These are phyloP conservation scores for Cetoscarus ocellatus DNA, from an alignment of 2,797 vertebrate species.

Conservation along the genomic window DNA sequence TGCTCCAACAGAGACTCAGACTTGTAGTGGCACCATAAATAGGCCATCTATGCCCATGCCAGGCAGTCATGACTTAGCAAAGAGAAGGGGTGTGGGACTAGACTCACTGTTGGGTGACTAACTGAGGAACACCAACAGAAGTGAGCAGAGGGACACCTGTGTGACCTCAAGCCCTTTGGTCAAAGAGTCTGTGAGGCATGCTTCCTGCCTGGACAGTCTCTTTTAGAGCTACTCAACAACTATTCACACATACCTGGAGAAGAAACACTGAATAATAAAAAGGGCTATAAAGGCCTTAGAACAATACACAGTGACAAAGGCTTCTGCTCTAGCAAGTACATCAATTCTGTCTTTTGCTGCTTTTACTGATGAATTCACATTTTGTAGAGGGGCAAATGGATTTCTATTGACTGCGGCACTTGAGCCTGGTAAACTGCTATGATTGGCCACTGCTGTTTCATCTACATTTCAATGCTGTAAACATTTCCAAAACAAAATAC, in stretches of 20 bases:
- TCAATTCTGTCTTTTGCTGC: too few species aligned
- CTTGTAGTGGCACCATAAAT: constrained; percentile 67
- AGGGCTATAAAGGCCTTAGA: background rate
- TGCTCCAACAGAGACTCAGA: constrained; percentile 50
- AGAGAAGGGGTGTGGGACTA: constrained; percentile 37
- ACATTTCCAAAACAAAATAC: too few species aligned
- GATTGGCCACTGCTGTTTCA: too few species aligned
- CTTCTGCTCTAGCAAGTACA: too few species aligned
- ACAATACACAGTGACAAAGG: background rate
- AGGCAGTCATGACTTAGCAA: constrained; percentile 71
- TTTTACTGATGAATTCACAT: too few species aligned
- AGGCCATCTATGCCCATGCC: constrained; percentile 49
- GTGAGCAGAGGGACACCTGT: constrained; percentile 70
- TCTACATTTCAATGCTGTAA: too few species aligned
- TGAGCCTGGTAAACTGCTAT: too few species aligned
- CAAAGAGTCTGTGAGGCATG: constrained; percentile 26
- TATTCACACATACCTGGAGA: constrained; percentile 6
- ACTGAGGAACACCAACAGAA: constrained; percentile 47
- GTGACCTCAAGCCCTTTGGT: constrained; percentile 57
- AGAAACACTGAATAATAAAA: constrained; percentile 6
- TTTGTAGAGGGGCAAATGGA: too few species aligned
- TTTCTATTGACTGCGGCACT: too few species aligned
- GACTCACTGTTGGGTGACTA: constrained; percentile 1
- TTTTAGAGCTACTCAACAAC: constrained; percentile 17
- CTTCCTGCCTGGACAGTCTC: constrained; percentile 6